A percentile compares a stretch with the other conserved stretches of the same genome.
Evolutionary conservation across 2,888 invertebrate species (phyloP).

Genomic region (Eristalis arbustorum): DNA sequence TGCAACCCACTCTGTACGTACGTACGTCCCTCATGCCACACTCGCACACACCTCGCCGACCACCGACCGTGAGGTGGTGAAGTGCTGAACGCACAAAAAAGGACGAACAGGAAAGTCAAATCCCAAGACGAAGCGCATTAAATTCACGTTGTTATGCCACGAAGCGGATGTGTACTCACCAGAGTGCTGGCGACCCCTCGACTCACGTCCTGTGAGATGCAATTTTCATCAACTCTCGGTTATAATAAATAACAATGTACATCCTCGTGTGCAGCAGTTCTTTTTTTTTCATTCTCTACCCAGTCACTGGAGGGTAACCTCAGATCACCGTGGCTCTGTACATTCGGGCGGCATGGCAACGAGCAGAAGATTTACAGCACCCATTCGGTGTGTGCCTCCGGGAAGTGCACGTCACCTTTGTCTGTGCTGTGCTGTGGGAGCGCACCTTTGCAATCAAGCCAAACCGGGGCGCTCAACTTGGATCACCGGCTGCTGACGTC

Average conservation of each 20-base stretch:
- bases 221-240: constrained; percentile 21
- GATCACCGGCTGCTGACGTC: background rate
- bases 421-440: background rate
- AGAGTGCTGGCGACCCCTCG: background rate
- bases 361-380: constrained; percentile 38
- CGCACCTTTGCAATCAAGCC: background rate
- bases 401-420: constrained; percentile 7
- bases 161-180: background rate
- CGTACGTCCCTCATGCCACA: background rate
- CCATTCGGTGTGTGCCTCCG: constrained; percentile 12
- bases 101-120: background rate
- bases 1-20: background rate
- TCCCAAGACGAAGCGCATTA: background rate
- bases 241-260: constrained; percentile 10
- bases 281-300: background rate
- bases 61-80: background rate
- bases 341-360: background rate
- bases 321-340: background rate
- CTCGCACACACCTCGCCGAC: no score
- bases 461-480: background rate
- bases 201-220: constrained; percentile 6
- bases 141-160: background rate
- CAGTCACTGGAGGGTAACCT: background rate
- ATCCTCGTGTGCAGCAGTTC: background rate
- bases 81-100: background rate